phyloP scores from a whole-genome alignment of 2,113 vertebrate genomes.

The Taurulus bubalis region DNA sequence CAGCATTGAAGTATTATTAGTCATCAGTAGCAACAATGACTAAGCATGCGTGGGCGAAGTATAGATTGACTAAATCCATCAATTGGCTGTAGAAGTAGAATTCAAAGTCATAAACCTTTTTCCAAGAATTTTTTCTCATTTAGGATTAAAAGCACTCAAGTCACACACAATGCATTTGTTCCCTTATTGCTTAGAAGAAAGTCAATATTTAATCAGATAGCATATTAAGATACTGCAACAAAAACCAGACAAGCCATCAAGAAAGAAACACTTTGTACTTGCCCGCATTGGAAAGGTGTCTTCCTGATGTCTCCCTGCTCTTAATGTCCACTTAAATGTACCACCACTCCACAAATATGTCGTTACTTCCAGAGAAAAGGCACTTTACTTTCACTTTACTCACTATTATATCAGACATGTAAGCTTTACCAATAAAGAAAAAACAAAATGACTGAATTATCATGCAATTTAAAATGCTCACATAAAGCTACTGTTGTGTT shows the following conservation, averaged over 20 bases:
- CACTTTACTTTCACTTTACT: conserved; percentile 20
- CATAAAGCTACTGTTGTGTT: conserved; percentile 61
- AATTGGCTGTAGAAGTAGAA: background rate
- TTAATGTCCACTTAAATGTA: conserved; percentile 11
- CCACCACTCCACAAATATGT: conserved; percentile 21
- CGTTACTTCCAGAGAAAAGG: conserved; percentile 14
- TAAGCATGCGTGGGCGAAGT: conserved; percentile 17
- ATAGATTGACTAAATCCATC: conserved; percentile 11
- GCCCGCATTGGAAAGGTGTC: conserved; percentile 34
- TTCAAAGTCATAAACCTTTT: conserved; percentile 15
- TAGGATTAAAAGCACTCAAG: conserved; percentile 1
- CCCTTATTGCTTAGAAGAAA: background rate
- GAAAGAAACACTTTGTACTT: conserved; percentile 1
- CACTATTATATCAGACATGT: conserved; percentile 4
- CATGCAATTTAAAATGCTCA: conserved; percentile 5
- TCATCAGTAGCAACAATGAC: conserved; percentile 28
- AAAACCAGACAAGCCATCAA: background rate
- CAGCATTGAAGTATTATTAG: conserved; percentile 15
- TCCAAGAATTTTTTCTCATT: conserved; percentile 3
- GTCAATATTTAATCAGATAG: background rate
- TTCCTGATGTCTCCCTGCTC: background rate
- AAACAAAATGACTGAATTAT: conserved; percentile 30
- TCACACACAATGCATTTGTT: background rate
- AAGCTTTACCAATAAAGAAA: conserved; percentile 8
- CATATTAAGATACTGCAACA: background rate